Evolutionary conservation across 2,888 invertebrate genomes (phyloP).

Genomic region (Cryptophagus acutangulus): DNA sequence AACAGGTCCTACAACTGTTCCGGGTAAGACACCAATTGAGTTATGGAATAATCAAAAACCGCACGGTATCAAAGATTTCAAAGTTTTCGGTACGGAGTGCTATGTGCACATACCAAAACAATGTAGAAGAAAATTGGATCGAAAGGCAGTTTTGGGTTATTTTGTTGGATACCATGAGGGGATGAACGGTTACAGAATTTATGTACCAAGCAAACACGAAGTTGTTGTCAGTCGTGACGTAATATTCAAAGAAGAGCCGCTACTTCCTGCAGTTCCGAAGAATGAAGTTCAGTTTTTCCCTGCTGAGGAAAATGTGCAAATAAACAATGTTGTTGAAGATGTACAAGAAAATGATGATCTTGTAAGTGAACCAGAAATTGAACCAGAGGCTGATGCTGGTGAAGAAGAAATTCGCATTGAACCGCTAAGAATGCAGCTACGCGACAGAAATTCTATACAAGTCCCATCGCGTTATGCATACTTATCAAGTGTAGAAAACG

Average conservation of each 20-base stretch:
- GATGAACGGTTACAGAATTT: conserved; percentile 22
- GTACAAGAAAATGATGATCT: neutral
- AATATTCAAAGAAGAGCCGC: conserved; percentile 17
- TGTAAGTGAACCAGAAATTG: too few species aligned
- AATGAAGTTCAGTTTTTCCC: neutral
- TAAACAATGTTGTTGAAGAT: neutral
- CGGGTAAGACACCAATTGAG: conserved; percentile 16
- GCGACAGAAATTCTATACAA: neutral
- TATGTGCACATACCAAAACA: conserved; percentile 25
- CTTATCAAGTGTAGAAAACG: too few species aligned
- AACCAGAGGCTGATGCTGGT: too few species aligned
- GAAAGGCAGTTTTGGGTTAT: conserved; percentile 19
- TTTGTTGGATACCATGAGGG: conserved; percentile 22
- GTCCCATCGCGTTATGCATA: neutral
- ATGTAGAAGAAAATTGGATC: conserved; percentile 21
- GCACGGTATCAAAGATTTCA: conserved; percentile 13
- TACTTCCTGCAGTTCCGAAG: neutral
- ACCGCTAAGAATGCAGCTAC: neutral
- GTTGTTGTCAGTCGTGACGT: conserved; percentile 23
- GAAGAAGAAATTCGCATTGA: too few species aligned
- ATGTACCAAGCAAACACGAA: conserved; percentile 17
- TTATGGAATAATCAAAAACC: conserved; percentile 13
- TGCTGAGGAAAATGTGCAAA: neutral
- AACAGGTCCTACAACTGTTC: conserved; percentile 16
- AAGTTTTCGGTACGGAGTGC: conserved; percentile 24